These are phyloP conservation scores for Alectoris magna DNA, from an alignment of 2,797 vertebrate species.

Conservation along the genomic window DNA sequence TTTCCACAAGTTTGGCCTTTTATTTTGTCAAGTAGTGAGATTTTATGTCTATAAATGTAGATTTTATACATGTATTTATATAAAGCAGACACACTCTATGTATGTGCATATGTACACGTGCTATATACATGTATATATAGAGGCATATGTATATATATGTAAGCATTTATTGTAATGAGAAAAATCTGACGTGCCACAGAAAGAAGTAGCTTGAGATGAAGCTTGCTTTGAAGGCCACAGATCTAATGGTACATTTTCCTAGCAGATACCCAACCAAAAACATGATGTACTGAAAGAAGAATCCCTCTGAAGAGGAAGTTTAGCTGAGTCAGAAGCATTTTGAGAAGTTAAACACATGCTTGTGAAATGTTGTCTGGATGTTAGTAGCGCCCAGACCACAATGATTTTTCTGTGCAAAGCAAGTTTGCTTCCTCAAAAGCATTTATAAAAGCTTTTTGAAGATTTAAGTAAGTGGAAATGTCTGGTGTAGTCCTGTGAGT, in stretches of 20 bases:
- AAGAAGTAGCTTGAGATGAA: not conserved
- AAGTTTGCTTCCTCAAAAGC: not conserved
- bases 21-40: not conserved
- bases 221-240: not conserved
- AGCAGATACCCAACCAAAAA: not conserved
- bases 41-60: not conserved
- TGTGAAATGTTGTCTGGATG: not conserved
- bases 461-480: slow-evolving; percentile 3
- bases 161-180: not conserved
- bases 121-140: no score
- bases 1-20: not conserved
- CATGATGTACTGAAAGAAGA: not conserved
- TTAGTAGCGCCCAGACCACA: not conserved
- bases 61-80: not conserved
- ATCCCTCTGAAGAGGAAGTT: not conserved
- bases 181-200: not conserved
- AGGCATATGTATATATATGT: not conserved
- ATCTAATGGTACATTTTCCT: not conserved
- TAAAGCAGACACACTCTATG: not conserved
- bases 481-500: not conserved
- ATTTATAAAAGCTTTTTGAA: not conserved
- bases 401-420: not conserved
- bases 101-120: not conserved
- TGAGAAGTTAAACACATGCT: not conserved
- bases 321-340: not conserved